Percentiles rank a stretch among this genome's conserved stretches.
These are phyloP conservation scores for Torymus aiolomorphi DNA, from an alignment of 2,888 invertebrate genomes.

Conservation along the genomic window DNA sequence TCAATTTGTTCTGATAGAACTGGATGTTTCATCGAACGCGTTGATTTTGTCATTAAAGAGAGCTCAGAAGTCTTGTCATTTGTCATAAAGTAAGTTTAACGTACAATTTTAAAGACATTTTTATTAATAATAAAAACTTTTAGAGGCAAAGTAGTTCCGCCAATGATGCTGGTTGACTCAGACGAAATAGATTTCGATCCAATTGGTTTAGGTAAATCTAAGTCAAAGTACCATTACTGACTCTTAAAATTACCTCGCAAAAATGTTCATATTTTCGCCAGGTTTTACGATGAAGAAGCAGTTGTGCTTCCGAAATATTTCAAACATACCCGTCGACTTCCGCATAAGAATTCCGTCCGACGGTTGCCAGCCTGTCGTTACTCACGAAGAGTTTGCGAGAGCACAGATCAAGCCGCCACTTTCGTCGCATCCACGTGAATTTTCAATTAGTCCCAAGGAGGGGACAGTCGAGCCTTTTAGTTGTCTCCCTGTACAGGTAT, in stretches of 20 bases:
- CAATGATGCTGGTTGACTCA: background rate
- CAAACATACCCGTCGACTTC: constrained; percentile 78
- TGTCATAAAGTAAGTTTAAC: constrained; percentile 78
- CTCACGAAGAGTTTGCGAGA: constrained; percentile 76
- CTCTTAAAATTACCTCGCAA: no score
- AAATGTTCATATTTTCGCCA: no score
- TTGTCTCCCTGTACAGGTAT: constrained; percentile 73
- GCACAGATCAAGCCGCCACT: constrained; percentile 74
- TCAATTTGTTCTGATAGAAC: constrained; percentile 79
- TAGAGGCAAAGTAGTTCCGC: background rate
- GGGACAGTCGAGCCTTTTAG: constrained; percentile 77
- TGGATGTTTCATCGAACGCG: constrained; percentile 81
- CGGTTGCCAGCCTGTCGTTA: constrained; percentile 78
- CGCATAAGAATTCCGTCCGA: constrained; percentile 77
- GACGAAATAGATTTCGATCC: constrained; percentile 74
- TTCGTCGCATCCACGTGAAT: constrained; percentile 78
- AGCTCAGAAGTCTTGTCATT: constrained; percentile 78
- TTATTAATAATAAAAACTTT: background rate
- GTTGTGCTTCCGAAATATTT: constrained; percentile 78
- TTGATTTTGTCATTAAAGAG: constrained; percentile 79
- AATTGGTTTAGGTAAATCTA: no score
- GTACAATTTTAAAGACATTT: background rate
- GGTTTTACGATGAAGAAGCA: constrained; percentile 73
- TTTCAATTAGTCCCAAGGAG: constrained; percentile 76
- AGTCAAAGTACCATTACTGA: no score